Evolutionary conservation across 2,113 vertebrate genomes (phyloP).

Genomic region (Hemiscyllium ocellatum): DNA sequence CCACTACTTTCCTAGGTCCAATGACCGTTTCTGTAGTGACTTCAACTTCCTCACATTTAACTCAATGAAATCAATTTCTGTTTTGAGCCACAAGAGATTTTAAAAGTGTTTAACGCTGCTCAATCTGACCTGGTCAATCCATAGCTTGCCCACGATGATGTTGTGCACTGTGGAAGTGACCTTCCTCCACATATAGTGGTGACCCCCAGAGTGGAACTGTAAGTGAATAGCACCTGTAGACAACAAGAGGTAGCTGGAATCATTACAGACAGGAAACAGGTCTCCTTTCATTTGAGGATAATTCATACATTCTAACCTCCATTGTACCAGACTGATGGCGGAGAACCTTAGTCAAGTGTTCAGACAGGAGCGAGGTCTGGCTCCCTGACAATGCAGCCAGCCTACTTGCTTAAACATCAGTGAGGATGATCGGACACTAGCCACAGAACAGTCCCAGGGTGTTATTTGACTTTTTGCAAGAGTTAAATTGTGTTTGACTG

Average conservation of each 20-base stretch:
- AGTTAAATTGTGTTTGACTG: background rate
- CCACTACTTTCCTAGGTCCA: background rate
- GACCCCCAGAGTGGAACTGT: constrained; percentile 82
- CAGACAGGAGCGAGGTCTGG: background rate
- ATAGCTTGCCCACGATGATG: constrained; percentile 97
- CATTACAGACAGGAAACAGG: background rate
- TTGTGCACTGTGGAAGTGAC: constrained; percentile 97
- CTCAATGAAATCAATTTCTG: background rate
- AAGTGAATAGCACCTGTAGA: constrained; percentile 84
- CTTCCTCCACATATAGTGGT: constrained; percentile 95
- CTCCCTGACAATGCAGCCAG: background rate
- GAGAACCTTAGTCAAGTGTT: background rate
- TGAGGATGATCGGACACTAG: no score
- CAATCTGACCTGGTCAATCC: constrained; percentile 88
- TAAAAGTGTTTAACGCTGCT: background rate
- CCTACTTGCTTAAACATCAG: background rate
- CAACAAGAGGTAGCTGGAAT: constrained; percentile 15
- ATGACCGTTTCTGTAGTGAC: background rate
- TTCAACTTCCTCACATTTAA: background rate
- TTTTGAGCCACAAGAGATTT: background rate
- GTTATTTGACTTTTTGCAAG: background rate
- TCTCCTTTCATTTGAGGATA: background rate
- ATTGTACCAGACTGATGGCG: background rate
- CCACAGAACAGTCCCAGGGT: no score
- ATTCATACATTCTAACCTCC: background rate